Conservation (phyloP, 2,888 invertebrate genomes). For the Thymelicus acteon region DNA sequence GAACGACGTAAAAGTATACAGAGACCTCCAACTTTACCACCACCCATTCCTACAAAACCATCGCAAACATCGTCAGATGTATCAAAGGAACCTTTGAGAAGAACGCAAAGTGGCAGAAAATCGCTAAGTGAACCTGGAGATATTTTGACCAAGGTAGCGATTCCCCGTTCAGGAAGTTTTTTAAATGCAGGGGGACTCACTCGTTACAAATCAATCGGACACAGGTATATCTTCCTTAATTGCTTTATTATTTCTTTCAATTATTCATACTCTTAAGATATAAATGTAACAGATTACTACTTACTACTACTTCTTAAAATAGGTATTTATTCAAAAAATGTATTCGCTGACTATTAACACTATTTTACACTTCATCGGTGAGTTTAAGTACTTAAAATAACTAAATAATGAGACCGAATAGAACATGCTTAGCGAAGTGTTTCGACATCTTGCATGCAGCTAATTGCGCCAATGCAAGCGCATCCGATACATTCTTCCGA, state of each 20-base stretch:
- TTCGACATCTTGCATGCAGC: conserved; percentile 68
- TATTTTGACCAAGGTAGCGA: conserved; percentile 93
- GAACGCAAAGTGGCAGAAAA: conserved; percentile 78
- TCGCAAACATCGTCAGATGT: conserved; percentile 58
- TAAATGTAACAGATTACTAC: neutral
- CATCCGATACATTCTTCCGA: conserved; percentile 71
- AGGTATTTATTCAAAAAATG: conserved; percentile 4
- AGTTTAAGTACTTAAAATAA: conserved; percentile 55
- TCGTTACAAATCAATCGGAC: conserved; percentile 89
- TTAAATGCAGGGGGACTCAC: conserved; percentile 92
- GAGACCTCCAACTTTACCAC: conserved; percentile 78
- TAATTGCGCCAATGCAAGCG: conserved; percentile 74
- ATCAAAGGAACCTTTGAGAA: conserved; percentile 70
- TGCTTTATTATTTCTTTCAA: neutral
- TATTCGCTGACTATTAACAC: conserved; percentile 10
- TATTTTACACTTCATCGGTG: conserved; percentile 55
- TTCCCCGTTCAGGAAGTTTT: conserved; percentile 94
- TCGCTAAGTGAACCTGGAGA: conserved; percentile 88
- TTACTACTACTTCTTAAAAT: too few relatives aligned
- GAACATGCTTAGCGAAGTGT: conserved; percentile 70
- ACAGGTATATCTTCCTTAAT: conserved; percentile 74
- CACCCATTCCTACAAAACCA: conserved; percentile 77
- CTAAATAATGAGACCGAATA: conserved; percentile 61
- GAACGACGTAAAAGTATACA: conserved; percentile 77
- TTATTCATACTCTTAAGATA: neutral